These are phyloP conservation scores for Drosophila trichaetosa DNA, from an alignment of 2,888 invertebrate genomes.

Conservation along the genomic window DNA sequence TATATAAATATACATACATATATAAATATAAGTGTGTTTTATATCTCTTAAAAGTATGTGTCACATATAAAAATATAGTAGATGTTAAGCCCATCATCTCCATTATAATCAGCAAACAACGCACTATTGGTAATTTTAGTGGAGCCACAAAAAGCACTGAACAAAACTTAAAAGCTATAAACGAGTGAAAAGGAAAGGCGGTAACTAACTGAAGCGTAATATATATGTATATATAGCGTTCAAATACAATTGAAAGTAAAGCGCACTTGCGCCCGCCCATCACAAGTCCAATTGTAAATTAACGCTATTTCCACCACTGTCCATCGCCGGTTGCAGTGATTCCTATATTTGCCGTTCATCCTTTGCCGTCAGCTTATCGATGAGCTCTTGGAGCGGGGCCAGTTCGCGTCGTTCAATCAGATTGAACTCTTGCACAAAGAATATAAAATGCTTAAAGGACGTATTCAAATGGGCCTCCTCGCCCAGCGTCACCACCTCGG, in stretches of 20 bases:
- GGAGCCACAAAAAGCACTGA: constrained; percentile 65
- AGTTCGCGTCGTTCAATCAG: constrained; percentile 98
- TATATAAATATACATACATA: constrained; percentile 54
- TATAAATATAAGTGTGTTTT: constrained; percentile 66
- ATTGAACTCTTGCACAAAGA: constrained; percentile 96
- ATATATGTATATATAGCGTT: constrained; percentile 44
- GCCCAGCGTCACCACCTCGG: constrained; percentile 97
- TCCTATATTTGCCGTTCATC: constrained; percentile 91
- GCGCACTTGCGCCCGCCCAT: constrained; percentile 51
- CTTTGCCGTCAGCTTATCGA: constrained; percentile 97
- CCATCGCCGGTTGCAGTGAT: constrained; percentile 57
- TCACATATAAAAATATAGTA: constrained; percentile 80
- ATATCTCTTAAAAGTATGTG: constrained; percentile 72
- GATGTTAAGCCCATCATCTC: constrained; percentile 48
- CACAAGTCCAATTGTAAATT: constrained; percentile 71
- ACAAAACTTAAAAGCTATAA: constrained; percentile 71
- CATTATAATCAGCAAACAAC: constrained; percentile 50
- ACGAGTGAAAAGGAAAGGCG: constrained; percentile 65
- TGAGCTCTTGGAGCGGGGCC: constrained; percentile 98
- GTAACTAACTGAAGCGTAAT: constrained; percentile 77
- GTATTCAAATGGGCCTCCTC: constrained; percentile 99
- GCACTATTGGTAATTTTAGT: constrained; percentile 53
- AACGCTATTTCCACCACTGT: constrained; percentile 45
- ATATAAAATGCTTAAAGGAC: constrained; percentile 99
- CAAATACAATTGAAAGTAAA: constrained; percentile 44